Evolutionary conservation across 2,888 invertebrate genomes (phyloP).

Genomic region (Acanthoscelides obtectus): DNA sequence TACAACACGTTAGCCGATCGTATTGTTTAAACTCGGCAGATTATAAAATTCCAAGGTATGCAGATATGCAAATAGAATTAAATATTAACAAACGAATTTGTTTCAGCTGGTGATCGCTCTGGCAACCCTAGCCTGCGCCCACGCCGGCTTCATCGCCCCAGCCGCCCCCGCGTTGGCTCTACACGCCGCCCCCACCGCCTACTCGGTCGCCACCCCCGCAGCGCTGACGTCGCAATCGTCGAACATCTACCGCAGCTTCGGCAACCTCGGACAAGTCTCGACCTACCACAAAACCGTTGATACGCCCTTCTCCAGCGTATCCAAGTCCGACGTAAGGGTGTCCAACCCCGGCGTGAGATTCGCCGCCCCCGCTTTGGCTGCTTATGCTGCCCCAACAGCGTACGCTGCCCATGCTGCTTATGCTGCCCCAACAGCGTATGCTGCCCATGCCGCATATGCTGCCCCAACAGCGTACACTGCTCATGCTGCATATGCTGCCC

Average conservation of each 20-base stretch:
- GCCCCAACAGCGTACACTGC: constrained; percentile 26
- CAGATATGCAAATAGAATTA: too few species aligned
- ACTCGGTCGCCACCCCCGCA: constrained; percentile 48
- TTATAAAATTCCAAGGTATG: too few species aligned
- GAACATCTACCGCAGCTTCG: constrained; percentile 59
- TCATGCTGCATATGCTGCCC: constrained; percentile 20
- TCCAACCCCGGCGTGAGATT: constrained; percentile 56
- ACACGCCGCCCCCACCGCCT: constrained; percentile 24
- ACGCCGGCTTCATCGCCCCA: constrained; percentile 51
- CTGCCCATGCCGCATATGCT: constrained; percentile 49
- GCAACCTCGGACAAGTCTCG: constrained; percentile 65
- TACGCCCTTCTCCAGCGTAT: constrained; percentile 68
- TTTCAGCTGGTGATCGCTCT: constrained; percentile 53
- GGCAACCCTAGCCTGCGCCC: constrained; percentile 50
- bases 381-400: constrained; percentile 24
- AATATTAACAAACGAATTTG: too few species aligned
- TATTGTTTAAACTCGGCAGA: too few species aligned
- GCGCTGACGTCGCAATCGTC: constrained; percentile 56
- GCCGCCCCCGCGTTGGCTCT: constrained; percentile 20
- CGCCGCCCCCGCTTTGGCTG: constrained; percentile 28
- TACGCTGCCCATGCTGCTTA: constrained; percentile 41
- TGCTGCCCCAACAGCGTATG: constrained; percentile 48
- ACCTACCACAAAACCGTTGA: constrained; percentile 66
- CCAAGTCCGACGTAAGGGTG: constrained; percentile 65
- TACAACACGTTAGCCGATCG: too few species aligned